Percentiles rank a stretch among this genome's conserved stretches.
Evolutionary conservation across 2,113 vertebrate species (phyloP).

Genomic region (Pholis gunnellus): DNA sequence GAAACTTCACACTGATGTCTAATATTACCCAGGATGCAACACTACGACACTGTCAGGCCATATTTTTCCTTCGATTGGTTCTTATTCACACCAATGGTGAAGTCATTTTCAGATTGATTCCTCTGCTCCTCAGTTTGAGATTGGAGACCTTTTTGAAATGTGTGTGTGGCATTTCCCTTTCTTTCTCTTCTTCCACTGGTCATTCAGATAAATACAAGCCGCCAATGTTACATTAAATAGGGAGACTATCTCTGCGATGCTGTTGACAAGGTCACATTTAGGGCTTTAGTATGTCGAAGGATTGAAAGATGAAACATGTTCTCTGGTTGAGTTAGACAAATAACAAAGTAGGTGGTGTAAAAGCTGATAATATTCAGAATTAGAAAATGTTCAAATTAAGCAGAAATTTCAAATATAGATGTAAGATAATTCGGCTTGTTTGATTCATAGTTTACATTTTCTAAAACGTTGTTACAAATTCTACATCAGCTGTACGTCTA

Average conservation of each 20-base stretch:
- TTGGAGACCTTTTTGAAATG: constrained; percentile 18
- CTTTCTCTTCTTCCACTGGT: background rate
- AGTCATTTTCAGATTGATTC: background rate
- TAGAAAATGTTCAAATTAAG: too few relatives aligned
- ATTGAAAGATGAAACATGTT: background rate
- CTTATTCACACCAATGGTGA: background rate
- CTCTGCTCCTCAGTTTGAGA: constrained; percentile 12
- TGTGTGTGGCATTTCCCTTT: too few relatives aligned
- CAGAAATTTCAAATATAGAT: too few relatives aligned
- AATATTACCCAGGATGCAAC: constrained; percentile 2
- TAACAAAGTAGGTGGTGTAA: too few relatives aligned
- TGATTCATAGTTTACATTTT: too few relatives aligned
- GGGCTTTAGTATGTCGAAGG: background rate
- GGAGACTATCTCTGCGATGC: background rate
- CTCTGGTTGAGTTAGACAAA: too few relatives aligned
- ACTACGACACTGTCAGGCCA: background rate
- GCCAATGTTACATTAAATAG: background rate
- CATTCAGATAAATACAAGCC: background rate
- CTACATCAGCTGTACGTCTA: too few relatives aligned
- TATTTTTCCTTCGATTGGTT: background rate
- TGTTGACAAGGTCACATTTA: background rate
- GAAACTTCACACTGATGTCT: background rate
- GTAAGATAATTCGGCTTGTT: too few relatives aligned
- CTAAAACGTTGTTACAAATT: too few relatives aligned
- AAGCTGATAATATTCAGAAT: too few relatives aligned